Evolutionary conservation across 1,140 invertebrate genomes (phyloP).

Genomic region (Bombus polaris): DNA sequence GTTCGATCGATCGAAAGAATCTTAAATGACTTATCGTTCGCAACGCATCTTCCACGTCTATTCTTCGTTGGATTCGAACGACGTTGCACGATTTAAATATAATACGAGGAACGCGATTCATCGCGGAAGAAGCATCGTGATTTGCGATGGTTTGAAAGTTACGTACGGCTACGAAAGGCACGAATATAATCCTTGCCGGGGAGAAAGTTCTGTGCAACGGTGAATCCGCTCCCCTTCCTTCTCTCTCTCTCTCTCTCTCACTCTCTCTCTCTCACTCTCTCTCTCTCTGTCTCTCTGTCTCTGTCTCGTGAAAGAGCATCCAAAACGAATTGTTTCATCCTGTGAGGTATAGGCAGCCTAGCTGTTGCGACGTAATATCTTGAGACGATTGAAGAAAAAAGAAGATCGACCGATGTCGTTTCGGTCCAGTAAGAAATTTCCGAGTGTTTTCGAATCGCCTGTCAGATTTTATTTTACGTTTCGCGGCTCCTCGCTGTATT

Average conservation of each 20-base stretch:
- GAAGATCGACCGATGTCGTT: neutral
- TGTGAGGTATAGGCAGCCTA: neutral
- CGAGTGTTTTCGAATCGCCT: no score
- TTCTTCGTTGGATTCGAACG: neutral
- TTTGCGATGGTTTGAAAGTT: constrained; percentile 57
- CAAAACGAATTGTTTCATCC: constrained; percentile 55
- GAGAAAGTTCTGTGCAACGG: constrained; percentile 67
- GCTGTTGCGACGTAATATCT: neutral
- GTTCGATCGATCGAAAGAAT: neutral
- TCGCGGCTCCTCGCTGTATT: rapidly evolving
- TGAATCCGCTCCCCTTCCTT: constrained; percentile 63
- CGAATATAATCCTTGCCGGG: constrained; percentile 28
- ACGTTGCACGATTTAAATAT: neutral
- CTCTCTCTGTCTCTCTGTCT: neutral
- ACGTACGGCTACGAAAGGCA: constrained; percentile 46
- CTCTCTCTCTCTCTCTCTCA: constrained; percentile 1
- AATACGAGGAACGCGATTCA: neutral
- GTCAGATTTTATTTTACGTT: neutral
- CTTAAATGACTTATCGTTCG: neutral
- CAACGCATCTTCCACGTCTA: neutral
- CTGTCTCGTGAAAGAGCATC: constrained; percentile 50
- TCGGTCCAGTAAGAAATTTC: neutral
- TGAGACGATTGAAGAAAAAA: neutral
- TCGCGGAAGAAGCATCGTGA: constrained; percentile 33
- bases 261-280: rapidly evolving